Evolutionary conservation across 2,113 vertebrate species (phyloP), one percentile per base, ranked within the genome.

Genomic region (Nerophis ophidion): DNA sequence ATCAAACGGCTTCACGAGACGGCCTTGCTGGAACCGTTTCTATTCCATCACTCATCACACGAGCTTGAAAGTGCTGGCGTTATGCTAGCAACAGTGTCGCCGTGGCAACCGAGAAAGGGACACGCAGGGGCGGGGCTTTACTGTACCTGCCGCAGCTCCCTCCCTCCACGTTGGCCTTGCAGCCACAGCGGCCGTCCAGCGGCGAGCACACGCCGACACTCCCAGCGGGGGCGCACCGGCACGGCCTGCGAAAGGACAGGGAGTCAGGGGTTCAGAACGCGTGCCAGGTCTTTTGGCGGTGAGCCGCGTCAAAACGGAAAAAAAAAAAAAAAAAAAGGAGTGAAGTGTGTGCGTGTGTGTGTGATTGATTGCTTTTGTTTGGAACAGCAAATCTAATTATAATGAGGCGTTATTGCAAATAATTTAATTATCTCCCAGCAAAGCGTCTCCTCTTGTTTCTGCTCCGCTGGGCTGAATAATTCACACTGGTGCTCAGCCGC

Each of bases 161-260:
- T 9, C 95, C 95, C 77, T 98, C 96, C 70, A 93, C 94, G 3
- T 88, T 91, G 12, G 72, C 60, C 70, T 92, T 97, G 82, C 96
- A 98, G 72, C 75, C 70, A 55, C 96, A 98, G 3, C 49, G 84
- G 48, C 96, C 96, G 0, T 92, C 91, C 83, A 60, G 78, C 49
- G 91, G 75, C 35, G 93, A 90, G 8, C 96, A 98, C 54, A 79
- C 60, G 11, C 82, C 92, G 58, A 90, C 71, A 1, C 88, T 95
- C 52, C 96, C 95, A 0, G 75, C 81, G 0, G 83, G 75, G 66
- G 89, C 65, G 5, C 96, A 98, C 17, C 77, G 53, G n/a, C 96
- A 98, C 7, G 85, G 81, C 77, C 95, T 98, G 69, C 16, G 62
- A 14, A 14, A 48, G 26, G 26, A 26, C 52, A 57, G 14, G 9